Conservation (phyloP, 2,797 vertebrate species). For the Thamnophis elegans region DNA sequence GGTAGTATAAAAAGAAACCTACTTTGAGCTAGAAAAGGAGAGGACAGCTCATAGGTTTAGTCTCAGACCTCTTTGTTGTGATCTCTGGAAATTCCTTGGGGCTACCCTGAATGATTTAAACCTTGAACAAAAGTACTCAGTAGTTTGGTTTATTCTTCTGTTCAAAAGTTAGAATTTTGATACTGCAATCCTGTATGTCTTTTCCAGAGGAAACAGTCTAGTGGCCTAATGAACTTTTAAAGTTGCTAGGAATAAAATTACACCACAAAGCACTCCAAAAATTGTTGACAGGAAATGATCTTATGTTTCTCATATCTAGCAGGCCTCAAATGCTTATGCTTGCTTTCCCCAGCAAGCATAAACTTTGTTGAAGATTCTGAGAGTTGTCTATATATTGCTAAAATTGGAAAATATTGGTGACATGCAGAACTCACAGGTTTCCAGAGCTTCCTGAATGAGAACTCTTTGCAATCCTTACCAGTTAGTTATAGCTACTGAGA, state of each 20-base stretch:
- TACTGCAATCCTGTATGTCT: not conserved
- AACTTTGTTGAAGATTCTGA: not conserved
- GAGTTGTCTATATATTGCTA: not conserved
- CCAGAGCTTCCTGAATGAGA: not conserved
- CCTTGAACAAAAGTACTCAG: not conserved
- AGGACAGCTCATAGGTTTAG: not conserved
- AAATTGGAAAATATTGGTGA: not conserved
- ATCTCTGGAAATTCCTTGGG: not conserved
- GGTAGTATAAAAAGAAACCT: not conserved
- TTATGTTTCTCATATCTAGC: not conserved
- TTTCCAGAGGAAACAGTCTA: no score
- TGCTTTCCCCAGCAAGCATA: not conserved
- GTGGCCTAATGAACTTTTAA: not conserved
- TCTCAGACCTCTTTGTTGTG: not conserved
- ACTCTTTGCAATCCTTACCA: not conserved
- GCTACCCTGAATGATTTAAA: not conserved
- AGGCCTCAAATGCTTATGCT: not conserved
- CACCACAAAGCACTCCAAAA: not conserved
- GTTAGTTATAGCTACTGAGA: not conserved
- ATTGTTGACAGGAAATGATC: not conserved
- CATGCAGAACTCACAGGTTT: not conserved
- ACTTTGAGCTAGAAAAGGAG: not conserved
- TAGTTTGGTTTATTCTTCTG: not conserved
- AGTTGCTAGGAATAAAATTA: not conserved
- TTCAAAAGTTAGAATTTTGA: not conserved